Percentiles rank a stretch among this genome's conserved stretches.
phyloP scores from a whole-genome alignment of 2,113 vertebrate species.

The Empidonax traillii region DNA sequence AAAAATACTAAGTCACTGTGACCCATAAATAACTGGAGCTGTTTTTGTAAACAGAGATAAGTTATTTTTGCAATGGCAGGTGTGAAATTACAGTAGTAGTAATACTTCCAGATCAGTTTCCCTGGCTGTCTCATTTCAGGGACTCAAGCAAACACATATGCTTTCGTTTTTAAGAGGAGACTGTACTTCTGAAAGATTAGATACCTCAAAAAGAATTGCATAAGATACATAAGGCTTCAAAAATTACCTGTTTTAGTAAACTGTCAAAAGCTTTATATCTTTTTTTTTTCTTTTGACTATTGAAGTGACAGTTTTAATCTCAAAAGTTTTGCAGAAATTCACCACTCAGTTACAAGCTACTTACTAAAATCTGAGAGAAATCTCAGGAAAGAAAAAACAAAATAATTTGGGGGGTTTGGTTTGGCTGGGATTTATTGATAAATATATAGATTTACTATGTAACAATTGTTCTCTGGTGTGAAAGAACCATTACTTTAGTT shows the following conservation, averaged over 20 bases:
- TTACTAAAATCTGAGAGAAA: not conserved
- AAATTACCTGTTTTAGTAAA: not conserved
- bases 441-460: not conserved
- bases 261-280: not conserved
- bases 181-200: not conserved
- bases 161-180: not conserved
- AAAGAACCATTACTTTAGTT: accelerated
- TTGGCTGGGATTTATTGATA: not conserved
- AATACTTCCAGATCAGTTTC: constrained; percentile 35
- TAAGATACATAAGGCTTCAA: not conserved
- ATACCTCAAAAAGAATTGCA: not conserved
- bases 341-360: not conserved
- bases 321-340: not conserved
- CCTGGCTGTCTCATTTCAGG: not conserved
- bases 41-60: constrained; percentile 50
- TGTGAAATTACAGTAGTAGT: constrained; percentile 54
- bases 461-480: not conserved
- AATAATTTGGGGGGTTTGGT: not conserved
- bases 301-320: not conserved
- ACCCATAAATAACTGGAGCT: constrained; percentile 38
- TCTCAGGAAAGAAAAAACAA: not conserved
- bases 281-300: not conserved
- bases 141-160: not conserved
- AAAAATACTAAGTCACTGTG: constrained; percentile 26
- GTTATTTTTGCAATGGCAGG: constrained; percentile 50